These are phyloP conservation scores for Cephus nigrinus DNA, from an alignment of 2,888 invertebrate genomes.

Conservation along the genomic window DNA sequence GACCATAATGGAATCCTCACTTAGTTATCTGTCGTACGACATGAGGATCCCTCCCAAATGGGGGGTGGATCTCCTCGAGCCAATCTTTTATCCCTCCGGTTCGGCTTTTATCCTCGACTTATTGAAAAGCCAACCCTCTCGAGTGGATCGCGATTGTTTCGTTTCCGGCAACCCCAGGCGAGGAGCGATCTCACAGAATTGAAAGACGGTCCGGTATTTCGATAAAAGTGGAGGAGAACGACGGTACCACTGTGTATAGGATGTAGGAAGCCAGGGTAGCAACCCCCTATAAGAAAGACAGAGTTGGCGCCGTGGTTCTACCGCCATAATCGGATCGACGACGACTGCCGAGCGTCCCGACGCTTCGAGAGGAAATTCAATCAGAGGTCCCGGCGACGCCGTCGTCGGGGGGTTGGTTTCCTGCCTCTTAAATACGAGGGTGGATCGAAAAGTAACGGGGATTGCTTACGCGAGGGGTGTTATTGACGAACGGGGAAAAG, in stretches of 20 bases:
- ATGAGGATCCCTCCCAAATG: neutral
- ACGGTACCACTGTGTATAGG: neutral
- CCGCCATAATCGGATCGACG: constrained; percentile 16
- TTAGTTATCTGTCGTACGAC: neutral
- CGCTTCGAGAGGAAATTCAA: constrained; percentile 27
- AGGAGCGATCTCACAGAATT: neutral
- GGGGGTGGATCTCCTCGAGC: constrained; percentile 10
- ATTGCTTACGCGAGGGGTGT: constrained; percentile 16
- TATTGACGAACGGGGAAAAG: neutral
- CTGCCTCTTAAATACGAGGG: constrained; percentile 37
- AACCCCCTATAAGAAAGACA: neutral
- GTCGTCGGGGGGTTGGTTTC: neutral
- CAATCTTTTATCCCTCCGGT: constrained; percentile 18
- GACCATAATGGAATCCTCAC: neutral
- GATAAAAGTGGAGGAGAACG: neutral
- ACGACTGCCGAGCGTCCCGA: constrained; percentile 8
- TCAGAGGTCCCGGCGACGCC: constrained; percentile 17
- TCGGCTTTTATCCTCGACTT: constrained; percentile 21
- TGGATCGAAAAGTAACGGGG: constrained; percentile 31
- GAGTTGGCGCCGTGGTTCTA: constrained; percentile 11
- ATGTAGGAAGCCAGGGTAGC: neutral
- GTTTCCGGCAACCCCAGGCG: constrained; percentile 2
- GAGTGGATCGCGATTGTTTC: constrained; percentile 8
- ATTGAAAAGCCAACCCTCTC: constrained; percentile 20
- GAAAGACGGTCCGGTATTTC: neutral